phyloP scores from a whole-genome alignment of 2,797 vertebrate species.

The Sebastes goodei region DNA sequence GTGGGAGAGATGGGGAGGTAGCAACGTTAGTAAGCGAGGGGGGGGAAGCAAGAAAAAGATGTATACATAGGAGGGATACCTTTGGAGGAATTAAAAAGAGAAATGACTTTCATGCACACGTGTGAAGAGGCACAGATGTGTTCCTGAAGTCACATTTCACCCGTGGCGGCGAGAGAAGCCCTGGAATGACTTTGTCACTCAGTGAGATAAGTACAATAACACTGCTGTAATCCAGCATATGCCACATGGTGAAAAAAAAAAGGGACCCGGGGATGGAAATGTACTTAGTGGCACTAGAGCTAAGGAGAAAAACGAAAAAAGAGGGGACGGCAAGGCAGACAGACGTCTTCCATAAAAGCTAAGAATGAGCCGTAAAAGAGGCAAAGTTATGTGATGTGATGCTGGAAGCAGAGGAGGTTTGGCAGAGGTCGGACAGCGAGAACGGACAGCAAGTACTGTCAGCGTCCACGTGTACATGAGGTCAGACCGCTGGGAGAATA shows the following conservation, averaged over 20 bases:
- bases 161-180: constrained; percentile 45
- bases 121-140: constrained; percentile 28
- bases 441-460: constrained; percentile 7
- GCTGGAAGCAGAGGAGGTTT: constrained; percentile 49
- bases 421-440: constrained; percentile 30
- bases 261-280: constrained; percentile 71
- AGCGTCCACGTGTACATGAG: constrained; percentile 58
- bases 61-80: background rate
- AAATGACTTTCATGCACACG: background rate
- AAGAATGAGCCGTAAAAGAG: constrained; percentile 67
- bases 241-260: constrained; percentile 48
- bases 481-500: constrained; percentile 36
- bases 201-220: constrained; percentile 74
- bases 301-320: constrained; percentile 43
- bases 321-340: constrained; percentile 54
- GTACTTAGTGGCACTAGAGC: constrained; percentile 71
- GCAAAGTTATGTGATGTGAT: constrained; percentile 47
- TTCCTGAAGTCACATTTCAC: constrained; percentile 20
- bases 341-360: constrained; percentile 67
- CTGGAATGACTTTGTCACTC: constrained; percentile 61
- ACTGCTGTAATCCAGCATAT: constrained; percentile 51
- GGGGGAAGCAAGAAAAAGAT: constrained; percentile 6
- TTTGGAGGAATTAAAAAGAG: too few relatives aligned
- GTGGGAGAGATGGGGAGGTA: constrained; percentile 47
- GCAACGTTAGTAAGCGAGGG: constrained; percentile 28